Evolutionary conservation across 1,140 invertebrate species (phyloP).

Genomic region (Acromyrmex echinatior): DNA sequence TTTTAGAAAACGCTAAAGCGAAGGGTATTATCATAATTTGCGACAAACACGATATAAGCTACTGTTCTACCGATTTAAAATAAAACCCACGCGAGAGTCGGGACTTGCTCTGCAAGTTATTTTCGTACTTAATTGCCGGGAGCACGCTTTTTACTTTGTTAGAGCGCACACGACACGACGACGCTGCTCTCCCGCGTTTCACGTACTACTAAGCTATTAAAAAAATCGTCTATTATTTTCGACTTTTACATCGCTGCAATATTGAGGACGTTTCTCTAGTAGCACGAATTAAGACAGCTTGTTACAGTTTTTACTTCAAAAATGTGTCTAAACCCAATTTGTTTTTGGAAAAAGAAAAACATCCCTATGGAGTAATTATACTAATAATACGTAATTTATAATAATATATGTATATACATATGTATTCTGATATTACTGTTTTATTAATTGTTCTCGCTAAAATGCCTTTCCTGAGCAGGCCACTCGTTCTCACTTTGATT

Average conservation of each 20-base stretch:
- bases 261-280: not conserved
- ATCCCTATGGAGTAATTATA: not conserved
- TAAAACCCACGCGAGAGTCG: conserved; percentile 39
- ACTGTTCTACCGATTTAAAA: conserved; percentile 29
- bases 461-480: not conserved
- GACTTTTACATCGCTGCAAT: not conserved
- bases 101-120: conserved; percentile 16
- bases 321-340: not conserved
- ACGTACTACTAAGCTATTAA: not conserved
- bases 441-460: not conserved
- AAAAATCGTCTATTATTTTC: conserved; percentile 46
- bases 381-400: too few relatives aligned
- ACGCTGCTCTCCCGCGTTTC: conserved; percentile 17
- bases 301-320: not conserved
- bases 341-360: not conserved
- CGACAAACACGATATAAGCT: not conserved
- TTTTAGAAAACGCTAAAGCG: conserved; percentile 44
- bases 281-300: not conserved
- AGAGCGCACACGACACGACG: not conserved
- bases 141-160: conserved; percentile 31
- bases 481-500: not conserved
- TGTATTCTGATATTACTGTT: not conserved
- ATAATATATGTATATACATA: not conserved
- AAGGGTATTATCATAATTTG: conserved; percentile 44
- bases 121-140: conserved; percentile 38